Conservation (phyloP, 2,113 vertebrate species). For the Noctilio leporinus region DNA sequence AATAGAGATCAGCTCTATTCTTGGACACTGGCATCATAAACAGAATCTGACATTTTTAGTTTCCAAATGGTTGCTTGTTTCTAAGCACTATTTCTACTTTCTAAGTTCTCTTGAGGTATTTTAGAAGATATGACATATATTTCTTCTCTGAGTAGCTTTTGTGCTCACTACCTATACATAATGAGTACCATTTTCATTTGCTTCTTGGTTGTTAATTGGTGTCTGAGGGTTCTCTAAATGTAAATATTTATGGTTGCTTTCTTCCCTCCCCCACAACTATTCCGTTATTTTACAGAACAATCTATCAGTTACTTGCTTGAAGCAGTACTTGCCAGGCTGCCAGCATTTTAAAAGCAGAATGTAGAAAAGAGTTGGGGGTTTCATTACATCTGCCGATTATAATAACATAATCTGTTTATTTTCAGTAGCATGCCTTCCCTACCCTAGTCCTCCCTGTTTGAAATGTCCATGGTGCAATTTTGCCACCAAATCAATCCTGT, state of each 20-base stretch:
- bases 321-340: not conserved
- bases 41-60: conserved; percentile 47
- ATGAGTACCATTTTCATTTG: not conserved
- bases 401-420: not conserved
- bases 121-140: not conserved
- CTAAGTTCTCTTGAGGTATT: conserved; percentile 29
- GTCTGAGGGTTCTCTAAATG: not conserved
- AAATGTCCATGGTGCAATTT: not conserved
- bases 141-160: conserved; percentile 4
- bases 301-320: not conserved
- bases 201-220: not conserved
- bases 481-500: not conserved
- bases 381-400: not conserved
- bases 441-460: not conserved
- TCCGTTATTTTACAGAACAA: not conserved
- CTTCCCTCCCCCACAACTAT: not conserved
- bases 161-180: not conserved
- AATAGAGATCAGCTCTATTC: conserved; percentile 64
- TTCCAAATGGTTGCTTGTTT: conserved; percentile 42
- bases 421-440: not conserved
- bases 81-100: conserved; percentile 26
- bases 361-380: not conserved
- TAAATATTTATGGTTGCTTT: not conserved
- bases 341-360: not conserved
- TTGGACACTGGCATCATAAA: conserved; percentile 34